Evolutionary conservation across 1,140 invertebrate genomes (phyloP).

Genomic region (Archegozetes longisetosus): DNA sequence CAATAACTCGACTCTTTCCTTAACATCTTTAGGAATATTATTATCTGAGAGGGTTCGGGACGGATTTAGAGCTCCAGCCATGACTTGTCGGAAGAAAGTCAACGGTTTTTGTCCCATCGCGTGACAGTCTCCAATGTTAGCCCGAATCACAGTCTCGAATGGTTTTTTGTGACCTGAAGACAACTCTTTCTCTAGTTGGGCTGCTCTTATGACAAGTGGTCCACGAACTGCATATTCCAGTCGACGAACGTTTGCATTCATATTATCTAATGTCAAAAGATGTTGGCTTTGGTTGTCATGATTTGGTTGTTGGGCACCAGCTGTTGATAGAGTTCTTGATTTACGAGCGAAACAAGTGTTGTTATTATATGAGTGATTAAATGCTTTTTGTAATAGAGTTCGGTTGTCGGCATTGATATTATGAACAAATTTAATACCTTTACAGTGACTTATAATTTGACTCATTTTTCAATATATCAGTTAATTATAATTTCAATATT

Average conservation of each 20-base stretch:
- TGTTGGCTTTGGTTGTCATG: too few relatives aligned
- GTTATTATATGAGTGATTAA: neutral
- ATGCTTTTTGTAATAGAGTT: neutral
- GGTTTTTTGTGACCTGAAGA: conserved; percentile 57
- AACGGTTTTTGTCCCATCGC: conserved; percentile 91
- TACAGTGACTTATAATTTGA: too few relatives aligned
- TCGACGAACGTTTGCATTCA: conserved; percentile 73
- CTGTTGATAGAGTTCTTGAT: too few relatives aligned
- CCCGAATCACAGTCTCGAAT: conserved; percentile 86
- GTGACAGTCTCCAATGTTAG: conserved; percentile 97
- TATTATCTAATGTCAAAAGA: conserved; percentile 47
- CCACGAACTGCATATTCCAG: conserved; percentile 94
- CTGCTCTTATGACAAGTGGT: conserved; percentile 65
- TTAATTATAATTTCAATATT: too few relatives aligned
- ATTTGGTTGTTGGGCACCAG: too few relatives aligned
- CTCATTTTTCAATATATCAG: too few relatives aligned
- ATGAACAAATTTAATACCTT: too few relatives aligned
- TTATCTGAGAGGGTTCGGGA: conserved; percentile 47
- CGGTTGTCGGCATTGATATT: neutral
- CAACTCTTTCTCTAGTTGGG: conserved; percentile 41
- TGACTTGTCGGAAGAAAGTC: conserved; percentile 44
- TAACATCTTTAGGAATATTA: conserved; percentile 64
- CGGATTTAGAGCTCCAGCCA: conserved; percentile 42
- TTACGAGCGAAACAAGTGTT: neutral
- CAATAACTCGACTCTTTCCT: conserved; percentile 53